Base-by-base conservation (phyloP, 2,113 vertebrate genomes). In the Gobius niger region DNA sequence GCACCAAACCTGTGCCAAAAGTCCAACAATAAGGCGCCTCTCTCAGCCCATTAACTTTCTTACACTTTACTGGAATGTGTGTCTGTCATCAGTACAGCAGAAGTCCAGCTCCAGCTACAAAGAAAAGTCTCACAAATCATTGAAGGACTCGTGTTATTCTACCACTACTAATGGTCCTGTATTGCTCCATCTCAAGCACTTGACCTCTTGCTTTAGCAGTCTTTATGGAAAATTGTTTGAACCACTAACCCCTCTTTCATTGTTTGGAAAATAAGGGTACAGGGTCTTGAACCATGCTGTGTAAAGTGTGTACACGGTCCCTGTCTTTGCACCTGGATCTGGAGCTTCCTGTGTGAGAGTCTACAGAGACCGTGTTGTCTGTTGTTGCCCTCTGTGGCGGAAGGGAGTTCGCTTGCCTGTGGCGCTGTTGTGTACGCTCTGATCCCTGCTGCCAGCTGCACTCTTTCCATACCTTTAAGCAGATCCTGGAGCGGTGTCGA, bases 391-490 rank as follows among this genome's bases (percentile, higher is more conserved):
- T 14, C 49, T 50, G 49, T 50, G 49, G 5, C 24, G 24, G 24
- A 34, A 65, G 56, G 44, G 53, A 69, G 71, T 7, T 68, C 65
- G 88, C 83, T 88, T 78, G 77, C 83, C 76, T 84, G 63, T 76
- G 12, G 24, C 24, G 70, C 70, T 5, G 10, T 75, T 75, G 67
- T 68, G 84, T 82, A 78, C 76, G 47, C 71, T 52, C 78, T 92
- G 85, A 90, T 85, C 80, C 76, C 73, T 72, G 46, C 81, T 69
- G 80, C 84, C 90, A 91, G 87, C 89, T 90, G 89, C 85, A 85
- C 50, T 88, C 79, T 87, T 88, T 86, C 85, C 88, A 89, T 81
- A 79, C 83, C 81, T 85, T 85, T 52, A 75, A 84, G 77, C 72
- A 76, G 81, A 85, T 84, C 83, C 83, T 76, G 62, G 76, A 67